These are phyloP conservation scores for Psettodes erumei DNA, from an alignment of 2,113 vertebrate genomes.

Conservation along the genomic window DNA sequence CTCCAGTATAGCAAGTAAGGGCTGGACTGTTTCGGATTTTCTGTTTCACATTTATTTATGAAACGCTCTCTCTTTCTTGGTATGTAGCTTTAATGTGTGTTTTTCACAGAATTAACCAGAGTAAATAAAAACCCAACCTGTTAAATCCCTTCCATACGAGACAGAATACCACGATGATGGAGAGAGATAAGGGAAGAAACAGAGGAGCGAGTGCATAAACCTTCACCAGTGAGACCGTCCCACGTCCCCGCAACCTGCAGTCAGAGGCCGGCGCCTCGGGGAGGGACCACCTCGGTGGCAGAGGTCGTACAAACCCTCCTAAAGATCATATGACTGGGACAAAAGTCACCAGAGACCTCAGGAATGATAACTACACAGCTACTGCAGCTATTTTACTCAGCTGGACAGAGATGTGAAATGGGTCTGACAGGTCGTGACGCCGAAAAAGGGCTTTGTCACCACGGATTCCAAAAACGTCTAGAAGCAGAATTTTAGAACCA, in stretches of 20 bases:
- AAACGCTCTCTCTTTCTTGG: neutral
- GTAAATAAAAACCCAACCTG: neutral
- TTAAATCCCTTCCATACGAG: neutral
- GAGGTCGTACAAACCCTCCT: slow-evolving; percentile 33
- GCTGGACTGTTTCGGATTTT: neutral
- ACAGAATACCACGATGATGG: neutral
- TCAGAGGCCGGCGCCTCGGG: neutral
- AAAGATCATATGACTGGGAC: slow-evolving; percentile 46
- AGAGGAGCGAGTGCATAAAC: neutral
- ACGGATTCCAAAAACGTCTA: neutral
- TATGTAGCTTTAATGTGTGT: neutral
- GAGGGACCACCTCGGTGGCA: slow-evolving; percentile 47
- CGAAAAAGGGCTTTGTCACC: no score
- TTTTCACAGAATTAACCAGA: neutral
- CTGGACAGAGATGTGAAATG: slow-evolving; percentile 13
- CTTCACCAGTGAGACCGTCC: neutral
- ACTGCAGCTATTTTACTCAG: slow-evolving; percentile 15
- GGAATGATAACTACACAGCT: slow-evolving; percentile 58
- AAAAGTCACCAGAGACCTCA: slow-evolving; percentile 56
- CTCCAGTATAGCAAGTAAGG: no score
- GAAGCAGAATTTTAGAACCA: neutral
- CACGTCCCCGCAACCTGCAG: neutral
- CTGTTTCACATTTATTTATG: neutral
- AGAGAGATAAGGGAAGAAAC: neutral
- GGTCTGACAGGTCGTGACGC: neutral